Percentiles rank a stretch among this genome's conserved stretches.
phyloP scores from a whole-genome alignment of 2,888 invertebrate genomes.

The Drosophila anomelani region DNA sequence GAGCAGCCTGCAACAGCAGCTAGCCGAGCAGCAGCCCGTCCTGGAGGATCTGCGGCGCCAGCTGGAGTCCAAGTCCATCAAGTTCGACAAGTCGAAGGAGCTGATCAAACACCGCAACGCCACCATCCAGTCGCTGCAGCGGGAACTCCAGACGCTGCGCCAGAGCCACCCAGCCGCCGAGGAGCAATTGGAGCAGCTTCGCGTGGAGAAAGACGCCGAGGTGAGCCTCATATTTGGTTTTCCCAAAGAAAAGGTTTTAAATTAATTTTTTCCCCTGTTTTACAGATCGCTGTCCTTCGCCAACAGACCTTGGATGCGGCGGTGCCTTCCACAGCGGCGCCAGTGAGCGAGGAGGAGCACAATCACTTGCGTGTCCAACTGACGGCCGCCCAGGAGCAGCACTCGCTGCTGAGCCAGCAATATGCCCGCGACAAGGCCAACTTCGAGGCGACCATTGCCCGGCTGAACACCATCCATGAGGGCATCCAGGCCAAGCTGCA shows the following conservation, averaged over 20 bases:
- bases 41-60: conserved; percentile 85
- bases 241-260: neutral
- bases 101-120: conserved; percentile 86
- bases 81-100: conserved; percentile 85
- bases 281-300: conserved; percentile 22
- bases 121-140: conserved; percentile 85
- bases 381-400: conserved; percentile 39
- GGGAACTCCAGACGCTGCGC: conserved; percentile 69
- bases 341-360: conserved; percentile 12
- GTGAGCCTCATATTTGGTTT: neutral
- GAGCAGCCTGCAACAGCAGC: conserved; percentile 1
- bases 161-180: neutral
- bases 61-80: conserved; percentile 85
- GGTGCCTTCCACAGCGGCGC: neutral
- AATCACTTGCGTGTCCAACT: conserved; percentile 9
- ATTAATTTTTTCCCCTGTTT: neutral
- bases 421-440: conserved; percentile 71
- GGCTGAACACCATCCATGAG: conserved; percentile 81
- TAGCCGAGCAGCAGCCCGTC: conserved; percentile 73
- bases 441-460: conserved; percentile 78
- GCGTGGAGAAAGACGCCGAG: conserved; percentile 17
- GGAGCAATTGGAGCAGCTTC: conserved; percentile 13
- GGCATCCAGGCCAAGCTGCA: conserved; percentile 88
- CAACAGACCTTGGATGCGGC: neutral
- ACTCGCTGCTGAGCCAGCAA: conserved; percentile 43